phyloP scores from a whole-genome alignment of 2,113 vertebrate species.

The Chunga burmeisteri region DNA sequence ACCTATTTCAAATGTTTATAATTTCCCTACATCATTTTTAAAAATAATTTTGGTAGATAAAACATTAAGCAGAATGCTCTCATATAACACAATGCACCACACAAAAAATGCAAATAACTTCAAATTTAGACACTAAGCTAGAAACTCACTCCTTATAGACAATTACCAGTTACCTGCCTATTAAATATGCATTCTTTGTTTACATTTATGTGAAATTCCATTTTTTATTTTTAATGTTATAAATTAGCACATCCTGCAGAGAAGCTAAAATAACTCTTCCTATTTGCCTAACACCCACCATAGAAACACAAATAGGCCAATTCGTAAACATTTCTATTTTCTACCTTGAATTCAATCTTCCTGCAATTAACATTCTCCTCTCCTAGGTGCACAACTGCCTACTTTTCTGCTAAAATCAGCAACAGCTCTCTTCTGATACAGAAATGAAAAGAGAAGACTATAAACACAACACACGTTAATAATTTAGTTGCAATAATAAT shows the following conservation, averaged over 20 bases:
- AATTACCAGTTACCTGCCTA: not conserved
- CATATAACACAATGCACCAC: not conserved
- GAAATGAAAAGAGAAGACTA: not conserved
- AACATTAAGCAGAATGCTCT: not conserved
- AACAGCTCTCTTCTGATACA: not conserved
- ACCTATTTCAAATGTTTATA: not conserved
- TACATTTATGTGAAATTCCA: not conserved
- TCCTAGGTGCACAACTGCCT: not conserved
- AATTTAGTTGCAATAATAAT: not conserved
- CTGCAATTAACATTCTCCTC: slow-evolving; percentile 16
- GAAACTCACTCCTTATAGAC: not conserved
- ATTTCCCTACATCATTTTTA: not conserved
- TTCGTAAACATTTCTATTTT: slow-evolving; percentile 43
- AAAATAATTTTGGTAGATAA: not conserved
- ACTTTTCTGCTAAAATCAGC: not conserved
- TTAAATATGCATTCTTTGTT: not conserved
- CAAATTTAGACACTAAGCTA: not conserved
- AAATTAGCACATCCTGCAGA: slow-evolving; percentile 44
- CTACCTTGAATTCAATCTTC: slow-evolving; percentile 22
- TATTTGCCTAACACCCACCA: slow-evolving; percentile 9
- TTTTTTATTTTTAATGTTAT: slow-evolving; percentile 47
- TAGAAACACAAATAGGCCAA: slow-evolving; percentile 46
- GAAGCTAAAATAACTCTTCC: slow-evolving; percentile 46
- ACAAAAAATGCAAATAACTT: not conserved
- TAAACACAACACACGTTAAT: not conserved